These are phyloP conservation scores for Lepus townsendii DNA, from an alignment of 2,797 vertebrate species.

Conservation along the genomic window DNA sequence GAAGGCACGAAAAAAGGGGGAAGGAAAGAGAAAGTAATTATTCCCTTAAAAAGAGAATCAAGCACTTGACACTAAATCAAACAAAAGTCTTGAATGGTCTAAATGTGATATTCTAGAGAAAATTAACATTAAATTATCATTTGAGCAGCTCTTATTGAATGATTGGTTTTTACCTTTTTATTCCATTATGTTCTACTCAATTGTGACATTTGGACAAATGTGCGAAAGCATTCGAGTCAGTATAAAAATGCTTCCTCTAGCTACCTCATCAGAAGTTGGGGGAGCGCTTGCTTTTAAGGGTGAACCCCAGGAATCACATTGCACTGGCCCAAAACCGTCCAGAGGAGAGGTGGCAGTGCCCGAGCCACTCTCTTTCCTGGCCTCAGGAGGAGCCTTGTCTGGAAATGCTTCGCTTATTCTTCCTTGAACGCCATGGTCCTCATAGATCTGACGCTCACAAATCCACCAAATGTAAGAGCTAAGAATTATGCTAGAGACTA, in stretches of 20 bases:
- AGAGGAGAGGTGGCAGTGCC: background rate
- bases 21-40: background rate
- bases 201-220: slow-evolving; percentile 23
- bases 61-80: background rate
- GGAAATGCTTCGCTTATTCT: background rate
- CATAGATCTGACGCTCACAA: background rate
- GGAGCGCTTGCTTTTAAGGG: background rate
- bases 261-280: background rate
- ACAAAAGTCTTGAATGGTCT: background rate
- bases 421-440: background rate
- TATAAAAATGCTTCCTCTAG: background rate
- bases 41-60: background rate
- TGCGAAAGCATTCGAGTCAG: background rate
- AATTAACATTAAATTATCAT: background rate
- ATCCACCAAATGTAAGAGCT: slow-evolving; percentile 1
- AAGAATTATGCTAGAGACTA: slow-evolving; percentile 40
- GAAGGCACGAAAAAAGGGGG: background rate
- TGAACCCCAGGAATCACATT: background rate
- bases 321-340: no score
- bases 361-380: background rate
- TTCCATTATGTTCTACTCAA: background rate
- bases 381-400: background rate
- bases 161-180: background rate
- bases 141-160: background rate
- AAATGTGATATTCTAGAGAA: background rate